Conservation (phyloP, 2,888 invertebrate species). For the Lasioglossum figueresi region DNA sequence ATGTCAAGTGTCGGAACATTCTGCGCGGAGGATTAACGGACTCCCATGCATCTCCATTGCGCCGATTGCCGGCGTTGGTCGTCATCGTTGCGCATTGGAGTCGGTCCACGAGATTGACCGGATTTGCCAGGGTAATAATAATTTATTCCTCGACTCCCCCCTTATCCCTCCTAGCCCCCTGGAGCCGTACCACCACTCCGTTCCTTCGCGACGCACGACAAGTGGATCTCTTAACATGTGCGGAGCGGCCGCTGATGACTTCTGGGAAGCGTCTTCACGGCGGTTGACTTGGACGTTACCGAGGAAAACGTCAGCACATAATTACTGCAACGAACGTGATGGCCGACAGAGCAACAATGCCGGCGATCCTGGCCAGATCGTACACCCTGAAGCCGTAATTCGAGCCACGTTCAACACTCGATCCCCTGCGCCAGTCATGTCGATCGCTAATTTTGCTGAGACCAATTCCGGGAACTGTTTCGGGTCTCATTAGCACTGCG, state of each 20-base stretch:
- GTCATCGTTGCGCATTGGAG: constrained; percentile 67
- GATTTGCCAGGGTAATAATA: constrained; percentile 78
- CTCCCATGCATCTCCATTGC: constrained; percentile 69
- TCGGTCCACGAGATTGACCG: constrained; percentile 74
- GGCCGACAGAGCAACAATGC: constrained; percentile 63
- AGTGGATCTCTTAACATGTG: constrained; percentile 72
- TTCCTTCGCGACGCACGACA: constrained; percentile 55
- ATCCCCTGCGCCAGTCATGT: not conserved
- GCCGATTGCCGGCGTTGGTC: constrained; percentile 57
- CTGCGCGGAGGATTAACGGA: constrained; percentile 62
- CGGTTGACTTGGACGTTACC: constrained; percentile 68
- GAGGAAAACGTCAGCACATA: constrained; percentile 80
- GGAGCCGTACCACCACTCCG: not conserved
- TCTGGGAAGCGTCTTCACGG: constrained; percentile 79
- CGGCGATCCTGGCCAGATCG: constrained; percentile 38
- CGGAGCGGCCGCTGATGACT: constrained; percentile 75
- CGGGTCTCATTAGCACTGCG: not conserved
- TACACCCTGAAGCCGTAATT: constrained; percentile 36
- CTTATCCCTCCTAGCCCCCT: not conserved
- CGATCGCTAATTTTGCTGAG: constrained; percentile 8
- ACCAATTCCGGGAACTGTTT: not conserved
- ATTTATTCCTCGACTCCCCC: constrained; percentile 71
- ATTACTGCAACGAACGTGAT: constrained; percentile 78
- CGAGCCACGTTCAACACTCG: constrained; percentile 26
- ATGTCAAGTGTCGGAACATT: constrained; percentile 61